Base-by-base conservation (phyloP, 2,888 invertebrate species). In the Erpobdella octoculata region DNA sequence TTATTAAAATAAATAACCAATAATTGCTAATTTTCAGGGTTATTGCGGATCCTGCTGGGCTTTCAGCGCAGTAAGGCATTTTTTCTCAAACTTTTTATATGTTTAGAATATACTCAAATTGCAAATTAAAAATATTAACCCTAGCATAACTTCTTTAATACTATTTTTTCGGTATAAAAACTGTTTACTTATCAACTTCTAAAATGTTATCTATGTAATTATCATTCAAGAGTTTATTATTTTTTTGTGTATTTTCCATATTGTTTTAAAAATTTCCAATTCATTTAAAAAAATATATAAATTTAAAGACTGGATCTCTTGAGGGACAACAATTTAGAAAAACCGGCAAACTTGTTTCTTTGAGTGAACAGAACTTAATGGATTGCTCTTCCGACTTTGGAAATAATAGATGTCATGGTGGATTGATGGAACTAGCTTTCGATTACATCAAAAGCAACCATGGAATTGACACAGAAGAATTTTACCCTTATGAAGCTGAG, bases 381-480 rank as follows among this genome's bases (percentile, higher is more conserved):
- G 85, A 85, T 77, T 85, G 85, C 77, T 83, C 83, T 31, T 59
- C 38, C 31, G n/a, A n/a, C n/a, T 71, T 61, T 74, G 72, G 71
- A 62, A 78, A 67, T 72, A 62, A 72, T 48, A 75, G 76, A 9
- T 76, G 76, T 59, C 73, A 75, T n/a, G 76, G 76, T 18, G 76
- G 76, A 41, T 73, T 76, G 35, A 76, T 77, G 77, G 76, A 76
- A 65, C 64, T 74, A 41, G 78, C 77, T 35, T 78, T 78, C 74
- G 68, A 76, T 65, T 78, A 78, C 74, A 85, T 90, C n/a, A 88
- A 90, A 74, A 70, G 71, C 31, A 81, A 86, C 77, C 86, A 86
- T 4, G 92, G 92, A 0, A 85, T 92, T 5, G 89, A 90, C 86
- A 81, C 80, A 0, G 81, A 81, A 72, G 69, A 74, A 6, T 76